Evolutionary conservation across 2,113 vertebrate species (phyloP).

Genomic region (Taxidea taxus): DNA sequence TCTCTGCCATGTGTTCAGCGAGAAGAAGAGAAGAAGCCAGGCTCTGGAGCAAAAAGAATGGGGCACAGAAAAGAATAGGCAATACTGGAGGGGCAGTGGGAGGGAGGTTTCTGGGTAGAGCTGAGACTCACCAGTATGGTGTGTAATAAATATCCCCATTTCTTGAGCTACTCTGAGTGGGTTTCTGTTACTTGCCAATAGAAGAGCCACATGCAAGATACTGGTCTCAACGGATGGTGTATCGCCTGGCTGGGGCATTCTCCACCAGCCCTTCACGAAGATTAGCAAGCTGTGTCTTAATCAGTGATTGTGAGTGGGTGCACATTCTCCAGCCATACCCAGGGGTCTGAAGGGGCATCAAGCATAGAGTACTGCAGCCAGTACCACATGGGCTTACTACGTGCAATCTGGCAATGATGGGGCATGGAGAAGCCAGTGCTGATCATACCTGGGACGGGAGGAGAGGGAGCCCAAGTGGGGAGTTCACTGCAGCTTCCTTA

Average conservation of each 20-base stretch:
- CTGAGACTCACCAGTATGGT: background rate
- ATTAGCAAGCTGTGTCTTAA: background rate
- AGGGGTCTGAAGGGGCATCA: background rate
- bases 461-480: rapidly evolving
- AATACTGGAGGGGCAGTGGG: rapidly evolving
- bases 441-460: background rate
- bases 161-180: background rate
- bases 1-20: background rate
- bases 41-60: background rate
- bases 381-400: background rate
- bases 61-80: background rate
- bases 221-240: background rate
- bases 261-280: background rate
- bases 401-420: background rate
- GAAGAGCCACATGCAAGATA: background rate
- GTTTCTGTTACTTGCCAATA: background rate
- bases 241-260: background rate
- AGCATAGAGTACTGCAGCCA: background rate
- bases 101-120: rapidly evolving
- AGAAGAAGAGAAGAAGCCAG: background rate
- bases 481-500: background rate
- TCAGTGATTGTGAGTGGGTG: rapidly evolving
- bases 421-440: too few species aligned
- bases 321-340: background rate
- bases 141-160: background rate